Evolutionary conservation across 92 coral and sea anemone species (phyloP).

Genomic region (Actinernus sp.): DNA sequence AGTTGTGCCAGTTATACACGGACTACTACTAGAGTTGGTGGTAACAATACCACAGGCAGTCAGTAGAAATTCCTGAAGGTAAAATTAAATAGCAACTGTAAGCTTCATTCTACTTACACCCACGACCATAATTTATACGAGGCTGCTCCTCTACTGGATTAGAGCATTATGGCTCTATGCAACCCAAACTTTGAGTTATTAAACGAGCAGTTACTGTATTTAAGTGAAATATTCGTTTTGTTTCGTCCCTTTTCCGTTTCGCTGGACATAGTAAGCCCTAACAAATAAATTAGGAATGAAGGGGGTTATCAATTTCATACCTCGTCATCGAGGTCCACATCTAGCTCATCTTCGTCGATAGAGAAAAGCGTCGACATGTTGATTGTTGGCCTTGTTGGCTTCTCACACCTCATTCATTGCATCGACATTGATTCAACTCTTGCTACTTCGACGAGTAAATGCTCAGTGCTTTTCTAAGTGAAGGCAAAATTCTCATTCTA

Average conservation of each 20-base stretch:
- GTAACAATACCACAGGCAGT: slow-evolving; percentile 64
- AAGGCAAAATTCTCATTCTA: too few relatives aligned
- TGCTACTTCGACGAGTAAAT: too few relatives aligned
- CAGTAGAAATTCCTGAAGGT: slow-evolving; percentile 64
- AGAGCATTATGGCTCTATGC: too few relatives aligned
- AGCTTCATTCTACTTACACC: too few relatives aligned
- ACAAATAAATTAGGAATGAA: neutral
- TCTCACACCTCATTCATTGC: too few relatives aligned
- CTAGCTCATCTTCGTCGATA: slow-evolving; percentile 90
- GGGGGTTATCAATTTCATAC: slow-evolving; percentile 6
- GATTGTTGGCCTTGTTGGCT: too few relatives aligned
- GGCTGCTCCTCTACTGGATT: too few relatives aligned
- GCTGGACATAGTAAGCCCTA: neutral
- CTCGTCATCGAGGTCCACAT: slow-evolving; percentile 93
- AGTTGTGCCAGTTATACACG: slow-evolving; percentile 1
- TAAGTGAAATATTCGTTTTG: too few relatives aligned
- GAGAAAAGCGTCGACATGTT: slow-evolving; percentile 79
- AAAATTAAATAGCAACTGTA: too few relatives aligned
- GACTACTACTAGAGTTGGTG: neutral
- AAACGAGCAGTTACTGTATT: neutral
- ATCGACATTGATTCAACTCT: too few relatives aligned
- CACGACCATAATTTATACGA: too few relatives aligned
- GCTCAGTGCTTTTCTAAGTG: too few relatives aligned
- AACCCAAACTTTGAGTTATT: neutral
- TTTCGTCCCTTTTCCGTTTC: neutral